A percentile compares a stretch with the other conserved stretches of the same genome.
Conservation (phyloP, 2,888 invertebrate species). For the Capitulum mitella region DNA sequence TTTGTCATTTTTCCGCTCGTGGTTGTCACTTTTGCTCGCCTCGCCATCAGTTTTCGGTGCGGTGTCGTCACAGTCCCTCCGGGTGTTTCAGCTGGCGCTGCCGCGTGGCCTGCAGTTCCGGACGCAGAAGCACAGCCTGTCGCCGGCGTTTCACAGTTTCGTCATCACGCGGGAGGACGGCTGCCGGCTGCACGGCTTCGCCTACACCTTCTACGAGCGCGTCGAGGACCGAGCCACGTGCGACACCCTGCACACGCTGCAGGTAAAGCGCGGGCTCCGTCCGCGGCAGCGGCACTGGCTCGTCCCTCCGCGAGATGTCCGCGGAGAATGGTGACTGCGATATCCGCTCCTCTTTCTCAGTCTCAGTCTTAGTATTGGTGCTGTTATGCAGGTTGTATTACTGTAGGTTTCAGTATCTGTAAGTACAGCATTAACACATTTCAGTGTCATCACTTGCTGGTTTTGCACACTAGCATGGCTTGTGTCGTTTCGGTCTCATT, state of each 20-base stretch:
- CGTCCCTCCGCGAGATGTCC: too few relatives aligned
- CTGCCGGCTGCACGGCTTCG: constrained; percentile 85
- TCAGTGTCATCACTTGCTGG: too few relatives aligned
- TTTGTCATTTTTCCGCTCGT: background rate
- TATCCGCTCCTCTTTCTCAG: too few relatives aligned
- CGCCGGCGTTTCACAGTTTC: constrained; percentile 90
- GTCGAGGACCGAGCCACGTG: constrained; percentile 86
- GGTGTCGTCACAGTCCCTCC: background rate
- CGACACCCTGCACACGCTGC: constrained; percentile 90
- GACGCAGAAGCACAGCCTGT: constrained; percentile 76
- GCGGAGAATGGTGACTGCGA: too few relatives aligned
- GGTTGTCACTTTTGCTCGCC: constrained; percentile 4
- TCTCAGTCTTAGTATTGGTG: too few relatives aligned
- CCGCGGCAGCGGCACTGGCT: too few relatives aligned
- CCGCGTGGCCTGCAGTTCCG: constrained; percentile 91
- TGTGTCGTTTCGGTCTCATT: too few relatives aligned
- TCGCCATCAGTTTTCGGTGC: constrained; percentile 27
- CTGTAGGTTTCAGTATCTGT: too few relatives aligned
- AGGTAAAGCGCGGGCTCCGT: too few relatives aligned
- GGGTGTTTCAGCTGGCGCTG: constrained; percentile 67
- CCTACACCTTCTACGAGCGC: constrained; percentile 92
- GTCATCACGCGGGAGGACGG: constrained; percentile 96
- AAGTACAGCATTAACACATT: too few relatives aligned
- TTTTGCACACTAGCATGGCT: too few relatives aligned
- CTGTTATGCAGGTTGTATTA: too few relatives aligned